A percentile compares a stretch with the other conserved stretches of the same genome.
Evolutionary conservation across 1,140 invertebrate genomes (phyloP).

Genomic region (Polypedilum pembai): DNA sequence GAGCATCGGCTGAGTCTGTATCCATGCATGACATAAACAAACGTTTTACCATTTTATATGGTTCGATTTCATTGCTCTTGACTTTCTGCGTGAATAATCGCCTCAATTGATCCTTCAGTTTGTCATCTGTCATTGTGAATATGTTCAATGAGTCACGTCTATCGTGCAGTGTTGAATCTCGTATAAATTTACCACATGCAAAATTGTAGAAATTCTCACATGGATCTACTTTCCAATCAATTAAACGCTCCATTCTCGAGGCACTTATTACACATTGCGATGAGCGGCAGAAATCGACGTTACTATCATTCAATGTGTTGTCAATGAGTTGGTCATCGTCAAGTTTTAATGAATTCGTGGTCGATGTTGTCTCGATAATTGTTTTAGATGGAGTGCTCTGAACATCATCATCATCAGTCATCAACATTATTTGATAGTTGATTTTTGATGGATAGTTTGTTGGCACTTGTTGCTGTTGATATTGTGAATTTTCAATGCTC

Average conservation of each 20-base stretch:
- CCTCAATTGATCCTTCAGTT: constrained; percentile 22
- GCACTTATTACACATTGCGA: constrained; percentile 14
- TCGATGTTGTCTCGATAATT: not conserved
- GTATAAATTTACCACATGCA: not conserved
- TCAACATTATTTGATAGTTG: not conserved
- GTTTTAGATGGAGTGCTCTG: constrained; percentile 4
- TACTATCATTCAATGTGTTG: not conserved
- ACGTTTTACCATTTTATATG: constrained; percentile 22
- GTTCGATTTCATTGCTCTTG: not conserved
- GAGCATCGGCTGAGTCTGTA: not conserved
- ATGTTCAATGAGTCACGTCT: not conserved
- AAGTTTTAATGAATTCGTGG: constrained; percentile 8
- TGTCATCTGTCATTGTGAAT: constrained; percentile 20
- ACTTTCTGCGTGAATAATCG: constrained; percentile 1
- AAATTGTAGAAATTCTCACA: constrained; percentile 20
- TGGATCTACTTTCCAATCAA: constrained; percentile 22
- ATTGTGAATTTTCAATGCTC: not conserved
- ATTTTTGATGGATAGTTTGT: not conserved
- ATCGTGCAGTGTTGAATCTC: not conserved
- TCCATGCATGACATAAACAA: not conserved
- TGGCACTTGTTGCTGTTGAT: not conserved
- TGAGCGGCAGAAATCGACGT: not conserved
- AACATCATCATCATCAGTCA: not conserved
- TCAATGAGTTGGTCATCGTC: not conserved
- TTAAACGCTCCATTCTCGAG: constrained; percentile 19